Evolutionary conservation across 1,140 invertebrate species (phyloP), one percentile per base, ranked within the genome.

Genomic region (Xylocopa sonorina): DNA sequence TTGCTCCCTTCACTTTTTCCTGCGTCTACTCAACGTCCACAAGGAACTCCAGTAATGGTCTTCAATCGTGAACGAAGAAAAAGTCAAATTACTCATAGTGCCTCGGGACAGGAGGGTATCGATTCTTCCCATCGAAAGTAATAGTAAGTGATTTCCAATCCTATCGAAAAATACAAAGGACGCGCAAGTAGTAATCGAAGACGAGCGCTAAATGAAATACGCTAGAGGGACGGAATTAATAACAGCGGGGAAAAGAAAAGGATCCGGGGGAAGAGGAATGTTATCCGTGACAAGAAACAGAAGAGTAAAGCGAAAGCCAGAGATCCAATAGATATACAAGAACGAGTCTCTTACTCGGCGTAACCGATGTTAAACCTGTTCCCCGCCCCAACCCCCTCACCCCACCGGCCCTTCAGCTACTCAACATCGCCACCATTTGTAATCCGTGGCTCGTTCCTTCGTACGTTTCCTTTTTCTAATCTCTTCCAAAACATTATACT

Each of bases 311-410:
- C 51, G 63, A 64, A 83, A 71, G 53, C 62, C 41, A 63, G 67
- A 82, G 58, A 77, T 75, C 57, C 81, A 69, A 85, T 63, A 77
- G 81, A 87, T 81, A 72, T 67, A 50, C 51, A n/a, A 21, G 27
- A 71, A 73, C 68, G 72, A 46, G 76, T 38, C 66, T 80, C 58
- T 87, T 75, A 58, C 62, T 67, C 60, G 46, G 51, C 53, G 58
- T 76, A 82, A 82, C 75, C 62, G 38, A 82, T 60, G 77, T 80
- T 80, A 87, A 82, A 86, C 80, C 72, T 76, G 78, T 84, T 80
- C 51, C 58, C 69, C 60, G 27, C 7, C 27, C 27, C 1, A n/a
- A 16, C 57, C 21, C 14, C 9, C 32, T 29, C 32, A 3, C 32
- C 0, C 24, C 16, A 16, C 14, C 21, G 38, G 1, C 32, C 32